A percentile compares a stretch with the other conserved stretches of the same genome.
phyloP scores from a whole-genome alignment of 2,888 invertebrate species.

The Antheraea assamensis region DNA sequence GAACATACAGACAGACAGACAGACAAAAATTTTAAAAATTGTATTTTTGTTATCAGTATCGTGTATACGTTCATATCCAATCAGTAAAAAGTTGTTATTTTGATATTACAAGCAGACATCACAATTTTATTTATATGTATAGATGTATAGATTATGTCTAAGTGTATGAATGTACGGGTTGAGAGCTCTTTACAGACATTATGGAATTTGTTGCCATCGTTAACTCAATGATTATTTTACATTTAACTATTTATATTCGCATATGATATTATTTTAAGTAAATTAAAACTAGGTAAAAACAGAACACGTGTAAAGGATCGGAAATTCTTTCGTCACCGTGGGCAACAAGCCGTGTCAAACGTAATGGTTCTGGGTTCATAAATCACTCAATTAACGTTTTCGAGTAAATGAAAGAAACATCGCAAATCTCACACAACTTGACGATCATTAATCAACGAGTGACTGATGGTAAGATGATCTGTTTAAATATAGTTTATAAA shows the following conservation, averaged over 20 bases:
- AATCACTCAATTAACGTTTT: constrained; percentile 74
- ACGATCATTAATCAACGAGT: constrained; percentile 58
- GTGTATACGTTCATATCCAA: too few relatives aligned
- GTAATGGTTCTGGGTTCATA: constrained; percentile 68
- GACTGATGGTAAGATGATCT: constrained; percentile 30
- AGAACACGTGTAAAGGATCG: constrained; percentile 31
- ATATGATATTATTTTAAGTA: constrained; percentile 7
- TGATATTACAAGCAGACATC: too few relatives aligned
- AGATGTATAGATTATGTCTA: not conserved
- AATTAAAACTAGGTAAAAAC: constrained; percentile 5
- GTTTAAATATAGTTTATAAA: constrained; percentile 5
- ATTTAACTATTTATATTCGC: not conserved
- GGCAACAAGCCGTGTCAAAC: constrained; percentile 68
- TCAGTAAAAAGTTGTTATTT: too few relatives aligned
- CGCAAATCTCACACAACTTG: constrained; percentile 54
- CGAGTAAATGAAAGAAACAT: constrained; percentile 53
- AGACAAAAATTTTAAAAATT: too few relatives aligned
- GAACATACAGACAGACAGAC: too few relatives aligned
- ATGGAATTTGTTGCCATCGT: not conserved
- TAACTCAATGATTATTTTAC: constrained; percentile 6
- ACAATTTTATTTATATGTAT: too few relatives aligned
- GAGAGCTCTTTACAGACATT: not conserved
- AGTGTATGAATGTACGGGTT: not conserved
- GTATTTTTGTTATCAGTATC: too few relatives aligned
- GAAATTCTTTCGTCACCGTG: constrained; percentile 66